Percentiles rank a stretch among this genome's conserved stretches.
Conservation (phyloP, 35 echinoderm and acorn worm species). For the Nesometra sesokonis region DNA sequence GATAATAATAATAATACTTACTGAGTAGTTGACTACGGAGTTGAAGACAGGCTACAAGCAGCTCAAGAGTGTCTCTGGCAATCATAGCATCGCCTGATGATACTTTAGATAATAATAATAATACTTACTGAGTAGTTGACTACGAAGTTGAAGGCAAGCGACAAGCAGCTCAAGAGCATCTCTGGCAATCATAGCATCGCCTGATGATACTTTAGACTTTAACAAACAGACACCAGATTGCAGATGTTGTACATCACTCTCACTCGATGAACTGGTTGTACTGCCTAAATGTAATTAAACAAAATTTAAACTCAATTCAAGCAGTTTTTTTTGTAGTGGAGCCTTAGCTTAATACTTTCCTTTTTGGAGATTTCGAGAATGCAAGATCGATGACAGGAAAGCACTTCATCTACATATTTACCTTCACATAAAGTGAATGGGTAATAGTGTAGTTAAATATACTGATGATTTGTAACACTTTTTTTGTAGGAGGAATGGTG, state of each 20-base stretch:
- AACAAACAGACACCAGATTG: conserved; percentile 77
- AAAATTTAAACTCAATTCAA: too few species aligned
- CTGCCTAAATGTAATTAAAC: conserved; percentile 33
- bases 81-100: conserved; percentile 57
- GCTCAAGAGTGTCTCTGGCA: conserved; percentile 79
- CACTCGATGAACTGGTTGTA: conserved; percentile 53
- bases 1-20: neutral
- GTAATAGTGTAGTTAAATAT: too few species aligned
- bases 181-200: conserved; percentile 84
- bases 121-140: conserved; percentile 63
- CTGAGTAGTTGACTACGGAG: conserved; percentile 68
- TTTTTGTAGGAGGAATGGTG: too few species aligned
- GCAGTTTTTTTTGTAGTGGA: too few species aligned
- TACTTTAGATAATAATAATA: neutral
- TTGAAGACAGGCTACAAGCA: conserved; percentile 77
- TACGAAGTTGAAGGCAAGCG: conserved; percentile 73
- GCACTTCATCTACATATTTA: too few species aligned
- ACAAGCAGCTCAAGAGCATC: conserved; percentile 95
- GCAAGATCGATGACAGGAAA: too few species aligned
- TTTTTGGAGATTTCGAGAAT: too few species aligned
- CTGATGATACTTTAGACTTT: conserved; percentile 30
- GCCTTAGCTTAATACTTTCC: too few species aligned
- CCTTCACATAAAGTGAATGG: too few species aligned
- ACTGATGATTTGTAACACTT: too few species aligned
- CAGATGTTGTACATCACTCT: conserved; percentile 66